Conservation (phyloP, 1,140 invertebrate species). For the Schlechtendalia chinensis region DNA sequence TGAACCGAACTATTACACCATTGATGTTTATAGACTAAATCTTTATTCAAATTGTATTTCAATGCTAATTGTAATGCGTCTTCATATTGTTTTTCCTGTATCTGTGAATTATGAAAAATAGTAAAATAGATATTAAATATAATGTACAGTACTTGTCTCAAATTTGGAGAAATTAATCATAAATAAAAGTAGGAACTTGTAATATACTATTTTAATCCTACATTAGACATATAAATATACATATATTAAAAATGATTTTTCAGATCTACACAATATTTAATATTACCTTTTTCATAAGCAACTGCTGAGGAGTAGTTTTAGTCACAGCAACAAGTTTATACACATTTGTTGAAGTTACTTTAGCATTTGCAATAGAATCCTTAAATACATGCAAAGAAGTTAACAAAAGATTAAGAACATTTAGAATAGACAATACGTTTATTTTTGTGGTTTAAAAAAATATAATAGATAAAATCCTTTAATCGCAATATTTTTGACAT, state of each 20-base stretch:
- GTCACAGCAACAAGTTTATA: slow-evolving; percentile 39
- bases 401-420: background rate
- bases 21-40: slow-evolving; percentile 48
- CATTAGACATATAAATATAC: background rate
- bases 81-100: slow-evolving; percentile 38
- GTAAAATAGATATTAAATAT: background rate
- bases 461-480: too few relatives aligned
- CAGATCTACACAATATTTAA: too few relatives aligned
- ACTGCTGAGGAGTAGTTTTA: slow-evolving; percentile 41
- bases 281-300: slow-evolving; percentile 40
- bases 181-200: too few relatives aligned
- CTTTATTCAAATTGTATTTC: slow-evolving; percentile 35
- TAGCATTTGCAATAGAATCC: slow-evolving; percentile 10
- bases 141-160: background rate
- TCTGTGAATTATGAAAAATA: slow-evolving; percentile 12
- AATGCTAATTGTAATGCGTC: slow-evolving; percentile 33
- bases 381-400: slow-evolving; percentile 18
- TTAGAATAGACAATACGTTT: background rate
- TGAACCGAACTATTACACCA: slow-evolving; percentile 32
- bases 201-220: too few relatives aligned
- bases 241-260: background rate
- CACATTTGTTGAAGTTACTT: slow-evolving; percentile 14
- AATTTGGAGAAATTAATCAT: too few relatives aligned
- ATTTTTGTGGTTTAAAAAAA: too few relatives aligned
- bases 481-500: background rate